phyloP scores from a whole-genome alignment of 1,140 invertebrate species.

The Ostrea denselamellosa region DNA sequence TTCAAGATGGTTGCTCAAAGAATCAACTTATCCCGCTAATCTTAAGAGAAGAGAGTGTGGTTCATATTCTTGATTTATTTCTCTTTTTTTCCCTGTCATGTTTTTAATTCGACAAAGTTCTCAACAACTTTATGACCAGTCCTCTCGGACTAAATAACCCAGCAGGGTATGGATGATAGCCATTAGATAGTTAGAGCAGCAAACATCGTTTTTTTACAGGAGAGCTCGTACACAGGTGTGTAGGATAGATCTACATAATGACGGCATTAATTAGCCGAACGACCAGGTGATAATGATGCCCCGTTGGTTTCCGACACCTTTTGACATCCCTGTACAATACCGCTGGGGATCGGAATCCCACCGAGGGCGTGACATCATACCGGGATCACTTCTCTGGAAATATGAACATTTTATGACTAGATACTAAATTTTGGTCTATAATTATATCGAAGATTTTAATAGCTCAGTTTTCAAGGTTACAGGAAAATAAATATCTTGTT shows the following conservation, averaged over 20 bases:
- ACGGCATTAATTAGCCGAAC: constrained; percentile 10
- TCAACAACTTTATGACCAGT: not conserved
- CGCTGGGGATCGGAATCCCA: constrained; percentile 23
- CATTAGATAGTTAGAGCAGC: constrained; percentile 22
- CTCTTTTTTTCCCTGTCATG: not conserved
- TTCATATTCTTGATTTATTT: not conserved
- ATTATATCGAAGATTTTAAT: no score
- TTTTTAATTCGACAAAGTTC: not conserved
- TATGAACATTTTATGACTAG: not conserved
- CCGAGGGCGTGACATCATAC: constrained; percentile 24
- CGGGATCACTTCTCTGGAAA: not conserved
- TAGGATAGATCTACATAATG: constrained; percentile 36
- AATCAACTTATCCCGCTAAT: no score
- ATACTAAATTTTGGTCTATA: not conserved
- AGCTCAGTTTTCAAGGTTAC: no score
- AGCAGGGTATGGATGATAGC: not conserved
- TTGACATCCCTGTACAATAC: constrained; percentile 29
- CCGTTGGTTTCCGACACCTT: constrained; percentile 30
- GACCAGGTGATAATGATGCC: constrained; percentile 34
- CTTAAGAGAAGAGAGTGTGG: no score
- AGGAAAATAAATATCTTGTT: no score
- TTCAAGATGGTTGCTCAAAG: no score
- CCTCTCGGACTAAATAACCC: not conserved
- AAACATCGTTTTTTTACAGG: not conserved
- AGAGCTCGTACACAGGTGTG: constrained; percentile 18